Conservation (phyloP, 2,888 invertebrate genomes). For the Agrochola macilenta region DNA sequence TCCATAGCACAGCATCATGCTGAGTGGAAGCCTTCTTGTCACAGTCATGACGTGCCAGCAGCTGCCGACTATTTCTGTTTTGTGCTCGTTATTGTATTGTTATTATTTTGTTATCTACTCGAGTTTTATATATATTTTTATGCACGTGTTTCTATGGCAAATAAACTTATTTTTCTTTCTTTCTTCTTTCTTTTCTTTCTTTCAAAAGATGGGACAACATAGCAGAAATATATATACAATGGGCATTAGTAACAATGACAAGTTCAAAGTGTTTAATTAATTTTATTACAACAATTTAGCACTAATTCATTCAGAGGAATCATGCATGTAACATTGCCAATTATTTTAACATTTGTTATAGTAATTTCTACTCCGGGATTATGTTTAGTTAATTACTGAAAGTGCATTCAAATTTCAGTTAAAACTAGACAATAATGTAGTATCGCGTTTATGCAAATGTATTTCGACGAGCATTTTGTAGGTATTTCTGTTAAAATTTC, state of each 20-base stretch:
- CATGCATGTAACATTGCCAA: neutral
- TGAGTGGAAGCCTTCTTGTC: too few relatives aligned
- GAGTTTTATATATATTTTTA: too few relatives aligned
- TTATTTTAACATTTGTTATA: neutral
- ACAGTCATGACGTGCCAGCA: too few relatives aligned
- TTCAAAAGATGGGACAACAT: neutral
- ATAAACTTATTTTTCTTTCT: too few relatives aligned
- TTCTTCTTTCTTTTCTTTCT: too few relatives aligned
- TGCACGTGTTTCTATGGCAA: too few relatives aligned
- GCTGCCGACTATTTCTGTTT: too few relatives aligned
- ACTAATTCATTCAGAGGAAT: neutral
- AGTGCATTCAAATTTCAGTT: constrained; percentile 24
- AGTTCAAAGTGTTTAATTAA: neutral
- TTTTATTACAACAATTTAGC: neutral
- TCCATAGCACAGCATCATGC: too few relatives aligned
- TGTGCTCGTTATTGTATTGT: too few relatives aligned
- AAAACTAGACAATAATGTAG: neutral
- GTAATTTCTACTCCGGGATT: neutral
- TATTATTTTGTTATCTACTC: too few relatives aligned
- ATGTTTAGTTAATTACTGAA: constrained; percentile 4
- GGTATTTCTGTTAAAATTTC: neutral
- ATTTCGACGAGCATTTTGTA: neutral
- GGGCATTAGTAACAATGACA: neutral
- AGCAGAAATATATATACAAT: neutral
- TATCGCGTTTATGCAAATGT: neutral